Percentiles rank a stretch among this genome's conserved stretches.
These are phyloP conservation scores for Rhodinocichla rosea DNA, from an alignment of 2,113 vertebrate genomes.

Conservation along the genomic window DNA sequence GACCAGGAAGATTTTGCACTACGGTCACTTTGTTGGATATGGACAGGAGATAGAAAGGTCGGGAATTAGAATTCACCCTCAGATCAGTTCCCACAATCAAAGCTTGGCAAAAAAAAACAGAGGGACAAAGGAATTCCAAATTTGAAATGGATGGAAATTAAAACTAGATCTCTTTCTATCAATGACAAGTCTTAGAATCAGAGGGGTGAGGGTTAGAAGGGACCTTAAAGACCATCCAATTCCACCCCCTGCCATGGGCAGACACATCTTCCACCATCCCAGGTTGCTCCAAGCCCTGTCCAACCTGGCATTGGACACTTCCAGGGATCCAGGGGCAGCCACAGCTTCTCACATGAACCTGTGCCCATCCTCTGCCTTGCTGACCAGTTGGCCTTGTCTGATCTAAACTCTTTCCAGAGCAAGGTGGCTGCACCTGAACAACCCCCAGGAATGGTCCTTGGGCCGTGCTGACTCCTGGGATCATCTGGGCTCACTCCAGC, in stretches of 20 bases:
- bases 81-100: not conserved
- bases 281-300: fast-evolving
- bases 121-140: not conserved
- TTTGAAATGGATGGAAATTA: not conserved
- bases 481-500: not conserved
- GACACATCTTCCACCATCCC: fast-evolving
- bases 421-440: not conserved
- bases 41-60: not conserved
- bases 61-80: not conserved
- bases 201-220: not conserved
- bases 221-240: not conserved
- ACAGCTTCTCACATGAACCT: not conserved
- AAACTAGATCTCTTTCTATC: not conserved
- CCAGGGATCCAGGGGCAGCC: not conserved
- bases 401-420: not conserved
- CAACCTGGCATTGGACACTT: fast-evolving
- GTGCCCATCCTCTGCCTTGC: not conserved
- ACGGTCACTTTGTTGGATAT: not conserved
- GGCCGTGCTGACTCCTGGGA: not conserved
- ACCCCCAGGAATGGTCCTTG: not conserved
- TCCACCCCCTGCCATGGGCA: not conserved
- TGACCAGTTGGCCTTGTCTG: not conserved
- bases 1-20: not conserved
- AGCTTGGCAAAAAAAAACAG: not conserved
- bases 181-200: not conserved